Conservation (phyloP, 2,888 invertebrate genomes). For the Bombylius major region DNA sequence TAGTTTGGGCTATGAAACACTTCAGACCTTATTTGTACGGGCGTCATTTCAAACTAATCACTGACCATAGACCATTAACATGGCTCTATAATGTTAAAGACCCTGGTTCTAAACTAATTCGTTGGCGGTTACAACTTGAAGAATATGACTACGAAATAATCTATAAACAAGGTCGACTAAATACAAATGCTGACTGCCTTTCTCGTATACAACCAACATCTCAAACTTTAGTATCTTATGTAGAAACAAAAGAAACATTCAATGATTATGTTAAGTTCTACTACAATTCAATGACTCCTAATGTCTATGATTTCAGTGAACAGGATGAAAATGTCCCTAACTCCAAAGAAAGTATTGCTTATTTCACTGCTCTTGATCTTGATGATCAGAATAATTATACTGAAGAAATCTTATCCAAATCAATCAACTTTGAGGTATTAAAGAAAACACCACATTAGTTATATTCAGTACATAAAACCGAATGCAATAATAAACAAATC, state of each 20-base stretch:
- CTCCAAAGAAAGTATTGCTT: neutral
- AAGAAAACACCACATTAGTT: too few relatives aligned
- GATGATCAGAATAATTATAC: too few relatives aligned
- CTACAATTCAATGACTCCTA: neutral
- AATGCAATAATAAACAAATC: too few relatives aligned
- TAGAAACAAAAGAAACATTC: too few relatives aligned
- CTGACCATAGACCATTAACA: slow-evolving; percentile 20
- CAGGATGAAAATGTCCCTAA: neutral
- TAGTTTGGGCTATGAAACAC: slow-evolving; percentile 16
- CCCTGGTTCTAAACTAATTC: slow-evolving; percentile 15
- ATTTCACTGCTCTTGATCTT: too few relatives aligned
- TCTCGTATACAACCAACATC: slow-evolving; percentile 12
- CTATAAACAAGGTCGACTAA: slow-evolving; percentile 17
- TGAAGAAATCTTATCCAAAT: too few relatives aligned
- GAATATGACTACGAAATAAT: slow-evolving; percentile 20
- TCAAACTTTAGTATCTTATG: too few relatives aligned
- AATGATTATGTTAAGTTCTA: too few relatives aligned
- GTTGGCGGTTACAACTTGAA: slow-evolving; percentile 19
- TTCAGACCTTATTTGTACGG: slow-evolving; percentile 22
- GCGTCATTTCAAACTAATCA: slow-evolving; percentile 17
- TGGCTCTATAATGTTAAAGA: slow-evolving; percentile 17
- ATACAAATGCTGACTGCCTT: slow-evolving; percentile 22
- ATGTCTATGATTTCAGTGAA: neutral
- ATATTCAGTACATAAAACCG: too few relatives aligned
- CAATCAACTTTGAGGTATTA: too few relatives aligned